Evolutionary conservation across 2,888 invertebrate genomes (phyloP), one percentile per base, ranked within the genome.

Genomic region (Stenolophus ochropezus): DNA sequence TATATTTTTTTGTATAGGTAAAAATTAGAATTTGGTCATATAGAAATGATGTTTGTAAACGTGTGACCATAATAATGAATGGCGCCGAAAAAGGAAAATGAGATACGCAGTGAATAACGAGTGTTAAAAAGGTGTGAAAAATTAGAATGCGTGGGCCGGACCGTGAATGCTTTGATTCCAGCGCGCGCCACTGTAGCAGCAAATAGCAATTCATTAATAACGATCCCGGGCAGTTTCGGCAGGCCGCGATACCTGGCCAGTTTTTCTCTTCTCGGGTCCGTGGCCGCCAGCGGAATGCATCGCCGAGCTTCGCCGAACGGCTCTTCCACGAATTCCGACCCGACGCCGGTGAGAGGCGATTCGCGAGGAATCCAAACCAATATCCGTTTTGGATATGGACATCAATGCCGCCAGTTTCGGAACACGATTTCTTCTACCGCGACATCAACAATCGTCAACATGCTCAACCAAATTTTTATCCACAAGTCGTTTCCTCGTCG

Each of bases 171-270:
- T 25, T 25, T 3, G 25, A 8, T 61, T 69, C 18, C 27, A 42
- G 16, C 65, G 65, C 8, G 65, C 65, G 65, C 65, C 65, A 69
- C 65, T 69, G 65, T 6, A 25, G 18, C 69, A 21, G 47, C 71
- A 69, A 65, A 78, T 78, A 49, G 27, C 65, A 51, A 79, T 79
- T 79, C 79, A 79, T 79, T 79, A 79, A 79, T 79, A 79, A 79
- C 49, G 53, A 79, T 21, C 69, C 78, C 1, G 20, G 71, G 33
- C 42, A 69, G 69, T 69, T 69, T 69, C 69, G 69, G 69, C 69
- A 33, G 65, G 6, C 65, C 33, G 33, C 14, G 65, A 6, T 33
- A 69, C 65, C 65, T 69, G 65, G 65, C 65, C 65, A 69, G 65
- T 69, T 69, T 69, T 69, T 69, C 61, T 56, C 18, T 53, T 53